These are phyloP conservation scores for Pristionchus exspectatus DNA, from an alignment of 2,888 invertebrate genomes.

Conservation along the genomic window DNA sequence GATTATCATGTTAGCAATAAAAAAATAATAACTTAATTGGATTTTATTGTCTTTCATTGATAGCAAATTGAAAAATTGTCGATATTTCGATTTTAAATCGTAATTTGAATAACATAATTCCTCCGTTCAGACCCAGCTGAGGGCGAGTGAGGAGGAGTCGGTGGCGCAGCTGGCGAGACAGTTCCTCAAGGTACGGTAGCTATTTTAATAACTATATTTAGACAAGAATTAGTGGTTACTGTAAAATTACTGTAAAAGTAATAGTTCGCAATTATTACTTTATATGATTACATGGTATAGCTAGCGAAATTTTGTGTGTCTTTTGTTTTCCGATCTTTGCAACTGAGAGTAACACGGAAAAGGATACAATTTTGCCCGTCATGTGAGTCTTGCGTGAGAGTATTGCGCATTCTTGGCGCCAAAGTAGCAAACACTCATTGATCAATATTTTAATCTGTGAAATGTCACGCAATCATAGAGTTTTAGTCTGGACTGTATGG, in stretches of 20 bases:
- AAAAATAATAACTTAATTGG: too few species aligned
- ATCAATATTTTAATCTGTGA: background rate
- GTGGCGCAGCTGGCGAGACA: background rate
- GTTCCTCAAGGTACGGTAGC: slow-evolving; percentile 37
- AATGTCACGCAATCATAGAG: background rate
- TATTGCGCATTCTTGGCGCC: background rate
- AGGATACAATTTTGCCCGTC: background rate
- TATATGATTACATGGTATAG: too few species aligned
- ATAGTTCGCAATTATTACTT: too few species aligned
- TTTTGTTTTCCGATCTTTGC: too few species aligned
- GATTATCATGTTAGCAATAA: too few species aligned
- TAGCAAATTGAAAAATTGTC: too few species aligned
- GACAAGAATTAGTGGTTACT: background rate
- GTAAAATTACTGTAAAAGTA: background rate
- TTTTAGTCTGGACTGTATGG: background rate
- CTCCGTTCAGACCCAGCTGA: background rate
- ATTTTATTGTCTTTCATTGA: too few species aligned
- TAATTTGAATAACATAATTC: background rate
- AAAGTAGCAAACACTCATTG: background rate
- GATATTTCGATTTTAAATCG: background rate
- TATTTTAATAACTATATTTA: background rate
- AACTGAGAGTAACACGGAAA: too few species aligned
- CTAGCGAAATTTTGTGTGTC: background rate
- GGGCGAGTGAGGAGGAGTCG: slow-evolving; percentile 35
- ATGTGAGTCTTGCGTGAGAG: background rate